These are phyloP conservation scores for Gallinago undulata DNA, from an alignment of 2,113 vertebrate species.

Conservation along the genomic window DNA sequence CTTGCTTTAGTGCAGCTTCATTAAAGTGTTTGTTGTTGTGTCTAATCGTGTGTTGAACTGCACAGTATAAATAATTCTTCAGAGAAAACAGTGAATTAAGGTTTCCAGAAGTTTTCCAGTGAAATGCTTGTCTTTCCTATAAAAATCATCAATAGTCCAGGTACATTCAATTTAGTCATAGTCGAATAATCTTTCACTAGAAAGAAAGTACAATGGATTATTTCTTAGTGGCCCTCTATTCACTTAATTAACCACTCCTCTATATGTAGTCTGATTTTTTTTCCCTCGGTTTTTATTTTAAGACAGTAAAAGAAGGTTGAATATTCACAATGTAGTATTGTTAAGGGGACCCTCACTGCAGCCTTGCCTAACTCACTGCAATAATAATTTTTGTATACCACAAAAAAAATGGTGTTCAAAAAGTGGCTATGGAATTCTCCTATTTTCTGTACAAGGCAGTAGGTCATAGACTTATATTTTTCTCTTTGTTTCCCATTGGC, in stretches of 20 bases:
- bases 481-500: neutral
- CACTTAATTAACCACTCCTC: neutral
- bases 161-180: neutral
- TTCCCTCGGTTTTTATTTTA: neutral
- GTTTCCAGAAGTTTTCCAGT: neutral
- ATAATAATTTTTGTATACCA: neutral
- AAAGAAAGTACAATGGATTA: neutral
- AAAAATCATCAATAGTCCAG: neutral
- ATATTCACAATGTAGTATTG: neutral
- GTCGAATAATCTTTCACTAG: neutral
- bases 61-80: neutral
- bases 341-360: neutral
- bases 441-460: neutral
- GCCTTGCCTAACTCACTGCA: neutral
- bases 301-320: neutral
- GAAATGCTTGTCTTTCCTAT: neutral
- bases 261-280: no score
- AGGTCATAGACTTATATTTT: neutral
- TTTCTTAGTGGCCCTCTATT: neutral
- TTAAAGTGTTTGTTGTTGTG: neutral
- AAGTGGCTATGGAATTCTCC: neutral
- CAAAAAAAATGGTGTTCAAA: neutral
- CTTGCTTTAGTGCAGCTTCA: neutral
- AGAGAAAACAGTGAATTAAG: neutral
- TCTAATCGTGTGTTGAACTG: neutral